Percentiles rank a stretch among this genome's conserved stretches.
Evolutionary conservation across 1,140 invertebrate genomes (phyloP).

Genomic region (Drosophila kohkoa): DNA sequence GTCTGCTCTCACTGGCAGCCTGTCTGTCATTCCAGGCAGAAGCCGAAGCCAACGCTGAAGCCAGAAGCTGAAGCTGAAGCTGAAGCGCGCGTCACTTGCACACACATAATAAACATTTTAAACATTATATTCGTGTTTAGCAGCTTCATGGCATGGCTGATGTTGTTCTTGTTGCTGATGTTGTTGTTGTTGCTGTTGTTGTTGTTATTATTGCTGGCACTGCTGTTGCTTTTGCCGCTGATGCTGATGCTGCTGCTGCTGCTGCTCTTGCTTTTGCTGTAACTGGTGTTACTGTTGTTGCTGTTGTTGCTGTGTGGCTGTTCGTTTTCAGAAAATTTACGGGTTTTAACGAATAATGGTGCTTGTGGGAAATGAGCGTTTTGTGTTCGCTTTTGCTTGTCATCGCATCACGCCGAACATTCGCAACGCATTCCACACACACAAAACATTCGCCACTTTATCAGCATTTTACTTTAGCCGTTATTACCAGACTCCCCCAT

Average conservation of each 20-base stretch:
- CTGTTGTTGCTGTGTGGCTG: conserved; percentile 41
- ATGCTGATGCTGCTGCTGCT: conserved; percentile 47
- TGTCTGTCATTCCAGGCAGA: conserved; percentile 30
- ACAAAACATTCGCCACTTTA: conserved; percentile 71
- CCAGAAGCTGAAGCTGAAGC: conserved; percentile 10
- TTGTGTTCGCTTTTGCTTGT: conserved; percentile 81
- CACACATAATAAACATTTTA: conserved; percentile 83
- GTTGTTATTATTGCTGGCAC: conserved; percentile 27
- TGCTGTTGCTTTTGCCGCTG: conserved; percentile 13
- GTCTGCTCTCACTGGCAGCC: conserved; percentile 26
- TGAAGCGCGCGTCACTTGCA: conserved; percentile 72
- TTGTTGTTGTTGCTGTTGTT: conserved; percentile 26
- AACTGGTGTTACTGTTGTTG: conserved; percentile 22
- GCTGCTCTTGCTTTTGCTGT: conserved; percentile 39
- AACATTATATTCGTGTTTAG: conserved; percentile 83
- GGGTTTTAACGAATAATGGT: conserved; percentile 81
- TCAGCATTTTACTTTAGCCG: conserved; percentile 81
- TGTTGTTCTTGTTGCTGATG: conserved; percentile 24
- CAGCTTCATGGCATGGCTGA: conserved; percentile 64
- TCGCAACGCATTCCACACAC: conserved; percentile 57
- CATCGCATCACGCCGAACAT: conserved; percentile 66
- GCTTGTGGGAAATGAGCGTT: conserved; percentile 83
- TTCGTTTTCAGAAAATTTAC: conserved; percentile 79
- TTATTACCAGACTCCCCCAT: conserved; percentile 61
- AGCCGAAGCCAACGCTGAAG: conserved; percentile 16